Percentiles rank a stretch among this genome's conserved stretches.
These are phyloP conservation scores for Sphyrna mokarran DNA, from an alignment of 2,113 vertebrate genomes.

Conservation along the genomic window DNA sequence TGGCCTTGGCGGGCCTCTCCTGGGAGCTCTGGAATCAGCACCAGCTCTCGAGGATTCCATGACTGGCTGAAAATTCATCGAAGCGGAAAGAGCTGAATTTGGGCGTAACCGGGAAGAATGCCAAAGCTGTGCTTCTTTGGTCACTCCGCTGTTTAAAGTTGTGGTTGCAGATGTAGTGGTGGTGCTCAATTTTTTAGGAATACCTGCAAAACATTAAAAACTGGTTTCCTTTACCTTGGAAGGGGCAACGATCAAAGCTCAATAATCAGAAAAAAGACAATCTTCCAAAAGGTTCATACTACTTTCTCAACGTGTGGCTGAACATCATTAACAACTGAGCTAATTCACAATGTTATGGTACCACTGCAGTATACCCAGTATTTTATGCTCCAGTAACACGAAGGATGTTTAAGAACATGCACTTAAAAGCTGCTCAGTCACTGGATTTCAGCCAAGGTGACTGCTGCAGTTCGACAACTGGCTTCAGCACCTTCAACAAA, in stretches of 20 bases:
- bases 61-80: constrained; percentile 53
- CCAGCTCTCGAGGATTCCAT: constrained; percentile 53
- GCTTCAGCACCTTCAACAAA: not conserved
- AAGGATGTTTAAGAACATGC: not conserved
- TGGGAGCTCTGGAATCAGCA: constrained; percentile 61
- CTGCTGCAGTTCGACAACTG: not conserved
- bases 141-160: not conserved
- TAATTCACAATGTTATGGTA: not conserved
- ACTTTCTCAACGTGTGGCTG: not conserved
- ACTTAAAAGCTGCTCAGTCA: not conserved
- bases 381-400: not conserved
- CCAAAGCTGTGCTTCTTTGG: constrained; percentile 24
- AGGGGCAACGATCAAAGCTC: not conserved
- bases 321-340: not conserved
- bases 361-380: not conserved
- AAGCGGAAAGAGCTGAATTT: constrained; percentile 21
- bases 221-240: not conserved
- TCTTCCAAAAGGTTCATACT: not conserved
- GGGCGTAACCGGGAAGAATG: not conserved
- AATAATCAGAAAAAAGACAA: not conserved
- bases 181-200: not conserved
- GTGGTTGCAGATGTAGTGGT: not conserved
- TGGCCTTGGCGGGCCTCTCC: constrained; percentile 68
- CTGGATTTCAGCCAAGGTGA: not conserved
- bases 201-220: constrained; percentile 7